phyloP scores from a whole-genome alignment of 2,888 invertebrate species.

The Pseudococcus viburni region DNA sequence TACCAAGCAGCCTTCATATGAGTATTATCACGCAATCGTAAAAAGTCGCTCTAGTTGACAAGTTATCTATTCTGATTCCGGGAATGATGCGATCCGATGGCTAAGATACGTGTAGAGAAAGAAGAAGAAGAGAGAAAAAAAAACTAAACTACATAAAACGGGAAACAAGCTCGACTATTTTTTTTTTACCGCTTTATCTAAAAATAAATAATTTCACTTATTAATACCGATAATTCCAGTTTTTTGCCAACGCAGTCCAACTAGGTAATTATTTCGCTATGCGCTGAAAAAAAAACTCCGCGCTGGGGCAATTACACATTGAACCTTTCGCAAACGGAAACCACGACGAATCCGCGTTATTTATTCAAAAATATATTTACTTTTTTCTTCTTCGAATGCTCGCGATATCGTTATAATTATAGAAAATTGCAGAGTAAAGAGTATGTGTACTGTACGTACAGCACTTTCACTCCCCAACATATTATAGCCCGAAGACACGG shows the following conservation, averaged over 20 bases:
- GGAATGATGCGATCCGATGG: not conserved
- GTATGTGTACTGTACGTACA: not conserved
- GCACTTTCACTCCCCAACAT: constrained; percentile 32
- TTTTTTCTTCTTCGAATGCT: not conserved
- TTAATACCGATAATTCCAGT: constrained; percentile 32
- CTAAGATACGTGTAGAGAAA: not conserved
- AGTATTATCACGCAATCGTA: constrained; percentile 35
- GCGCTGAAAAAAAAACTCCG: not conserved
- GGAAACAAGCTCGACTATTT: not conserved
- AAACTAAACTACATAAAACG: constrained; percentile 23
- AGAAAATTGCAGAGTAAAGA: constrained; percentile 30
- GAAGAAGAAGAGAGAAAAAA: not conserved
- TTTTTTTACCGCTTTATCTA: constrained; percentile 28
- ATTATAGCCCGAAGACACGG: constrained; percentile 13
- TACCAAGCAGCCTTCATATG: not conserved
- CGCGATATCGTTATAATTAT: constrained; percentile 29
- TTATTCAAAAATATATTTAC: constrained; percentile 38
- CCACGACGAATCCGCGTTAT: constrained; percentile 17
- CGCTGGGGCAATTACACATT: not conserved
- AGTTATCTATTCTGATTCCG: constrained; percentile 30
- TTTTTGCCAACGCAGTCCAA: constrained; percentile 23
- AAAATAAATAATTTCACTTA: constrained; percentile 47
- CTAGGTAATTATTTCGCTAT: constrained; percentile 32
- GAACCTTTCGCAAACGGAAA: constrained; percentile 35
- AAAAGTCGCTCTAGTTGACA: constrained; percentile 47